Percentiles rank a stretch among this genome's conserved stretches.
Evolutionary conservation across 2,797 vertebrate genomes (phyloP).

Genomic region (Thunnus albacares): DNA sequence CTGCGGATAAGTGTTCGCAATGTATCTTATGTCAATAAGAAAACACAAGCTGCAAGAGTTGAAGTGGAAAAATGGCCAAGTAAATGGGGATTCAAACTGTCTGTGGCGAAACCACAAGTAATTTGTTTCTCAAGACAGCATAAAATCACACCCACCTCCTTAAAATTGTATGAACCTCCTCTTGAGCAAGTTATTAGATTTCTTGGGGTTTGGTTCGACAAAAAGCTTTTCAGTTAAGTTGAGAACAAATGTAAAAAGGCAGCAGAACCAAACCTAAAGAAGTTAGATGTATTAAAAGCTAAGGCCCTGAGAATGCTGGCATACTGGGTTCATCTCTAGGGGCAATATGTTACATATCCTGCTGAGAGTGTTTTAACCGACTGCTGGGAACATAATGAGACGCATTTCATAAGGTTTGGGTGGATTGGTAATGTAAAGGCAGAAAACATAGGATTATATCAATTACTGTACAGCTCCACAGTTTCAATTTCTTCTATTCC

Average conservation of each 20-base stretch:
- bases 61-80: neutral
- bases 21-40: neutral
- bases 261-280: slow-evolving; percentile 2
- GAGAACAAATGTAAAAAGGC: too few relatives aligned
- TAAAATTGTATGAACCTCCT: slow-evolving; percentile 9
- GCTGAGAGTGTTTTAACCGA: neutral
- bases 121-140: too few relatives aligned
- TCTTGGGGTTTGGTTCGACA: too few relatives aligned
- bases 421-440: too few relatives aligned
- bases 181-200: neutral
- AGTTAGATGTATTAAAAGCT: neutral
- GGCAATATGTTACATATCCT: neutral
- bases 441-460: too few relatives aligned
- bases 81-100: neutral
- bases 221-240: too few relatives aligned
- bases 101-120: neutral
- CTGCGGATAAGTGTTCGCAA: neutral
- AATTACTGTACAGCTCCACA: too few relatives aligned
- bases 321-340: slow-evolving; percentile 11
- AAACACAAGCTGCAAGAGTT: too few relatives aligned
- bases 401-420: too few relatives aligned
- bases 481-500: too few relatives aligned
- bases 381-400: too few relatives aligned
- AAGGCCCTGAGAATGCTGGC: neutral
- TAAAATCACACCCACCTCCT: too few relatives aligned